Evolutionary conservation across 2,888 invertebrate species (phyloP), one percentile per base, ranked within the genome.

Genomic region (Polydesmus complanatus): DNA sequence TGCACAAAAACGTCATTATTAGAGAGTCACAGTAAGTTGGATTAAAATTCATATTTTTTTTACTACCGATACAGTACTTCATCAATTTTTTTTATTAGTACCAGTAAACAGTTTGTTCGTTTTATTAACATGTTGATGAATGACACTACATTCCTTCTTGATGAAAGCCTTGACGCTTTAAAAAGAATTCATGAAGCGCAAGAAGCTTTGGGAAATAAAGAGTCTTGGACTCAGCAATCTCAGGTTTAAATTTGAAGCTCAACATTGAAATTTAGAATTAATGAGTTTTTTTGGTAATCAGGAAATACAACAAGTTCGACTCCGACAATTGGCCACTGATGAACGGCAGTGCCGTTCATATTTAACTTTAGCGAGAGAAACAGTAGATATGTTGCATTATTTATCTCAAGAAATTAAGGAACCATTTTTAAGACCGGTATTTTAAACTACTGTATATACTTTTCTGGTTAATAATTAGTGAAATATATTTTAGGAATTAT

Each of bases 121-220:
- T 96, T 96, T 73, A 84, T 95, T 67, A 96, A 96, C 74, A 91
- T 96, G 94, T 76, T 96, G 67, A 96, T 96, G 91, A 96, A 96
- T 72, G 96, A 96, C 74, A 96, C 94, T 23, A 96, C 95, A 58
- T 96, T 94, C 77, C 79, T 96, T 62, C 78, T 96, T 66, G 98
- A 98, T 73, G 98, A 98, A 75, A 94, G 94, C 72, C 75, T 94
- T 58, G 88, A 94, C 76, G 89, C 91, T 69, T 79, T 97, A 66
- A 81, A 79, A 73, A 69, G 79, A 59, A 82, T 83, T 65, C 80
- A 81, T 66, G 82, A 83, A 68, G 86, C 92, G 22, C 97, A 96
- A 74, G 90, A 85, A 67, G 74, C 88, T 56, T 86, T 88, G 79
- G 81, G 83, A 56, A 85, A 85, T 69, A 77, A 79, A 27, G 77